Evolutionary conservation across 2,888 invertebrate genomes (phyloP).

Genomic region (Limnephilus marmoratus): DNA sequence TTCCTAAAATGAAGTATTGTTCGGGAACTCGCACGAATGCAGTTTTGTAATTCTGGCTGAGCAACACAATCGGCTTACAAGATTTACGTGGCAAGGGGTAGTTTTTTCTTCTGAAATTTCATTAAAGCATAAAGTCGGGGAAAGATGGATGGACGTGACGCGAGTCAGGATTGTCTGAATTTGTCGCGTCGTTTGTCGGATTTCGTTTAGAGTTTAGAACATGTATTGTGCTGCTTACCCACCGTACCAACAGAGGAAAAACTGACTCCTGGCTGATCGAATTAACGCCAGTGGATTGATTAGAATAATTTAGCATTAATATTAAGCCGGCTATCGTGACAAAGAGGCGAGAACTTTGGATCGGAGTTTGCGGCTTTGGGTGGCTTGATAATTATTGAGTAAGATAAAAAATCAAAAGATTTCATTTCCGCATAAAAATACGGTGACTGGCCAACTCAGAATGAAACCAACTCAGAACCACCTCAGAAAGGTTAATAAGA

Average conservation of each 20-base stretch:
- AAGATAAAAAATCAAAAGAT: not conserved
- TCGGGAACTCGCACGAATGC: not conserved
- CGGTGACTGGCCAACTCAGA: too few species aligned
- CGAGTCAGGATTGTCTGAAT: not conserved
- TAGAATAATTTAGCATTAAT: not conserved
- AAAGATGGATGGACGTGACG: conserved; percentile 7
- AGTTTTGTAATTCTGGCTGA: not conserved
- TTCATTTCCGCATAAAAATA: too few species aligned
- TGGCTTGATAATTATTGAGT: not conserved
- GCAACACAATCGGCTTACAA: conserved; percentile 15
- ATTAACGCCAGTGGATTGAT: not conserved
- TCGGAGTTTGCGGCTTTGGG: not conserved
- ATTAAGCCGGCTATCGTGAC: not conserved
- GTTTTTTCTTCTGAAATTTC: conserved; percentile 23
- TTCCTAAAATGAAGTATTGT: not conserved
- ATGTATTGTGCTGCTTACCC: not conserved
- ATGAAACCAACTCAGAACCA: too few species aligned
- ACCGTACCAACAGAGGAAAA: not conserved
- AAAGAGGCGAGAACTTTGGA: not conserved
- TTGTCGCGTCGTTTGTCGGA: conserved; percentile 16
- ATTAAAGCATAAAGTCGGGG: not conserved
- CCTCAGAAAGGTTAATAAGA: too few species aligned
- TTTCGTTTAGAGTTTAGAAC: not conserved
- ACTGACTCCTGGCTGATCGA: not conserved
- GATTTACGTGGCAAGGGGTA: conserved; percentile 52